Evolutionary conservation across 2,888 invertebrate genomes (phyloP).

Genomic region (Melieria crassipennis): DNA sequence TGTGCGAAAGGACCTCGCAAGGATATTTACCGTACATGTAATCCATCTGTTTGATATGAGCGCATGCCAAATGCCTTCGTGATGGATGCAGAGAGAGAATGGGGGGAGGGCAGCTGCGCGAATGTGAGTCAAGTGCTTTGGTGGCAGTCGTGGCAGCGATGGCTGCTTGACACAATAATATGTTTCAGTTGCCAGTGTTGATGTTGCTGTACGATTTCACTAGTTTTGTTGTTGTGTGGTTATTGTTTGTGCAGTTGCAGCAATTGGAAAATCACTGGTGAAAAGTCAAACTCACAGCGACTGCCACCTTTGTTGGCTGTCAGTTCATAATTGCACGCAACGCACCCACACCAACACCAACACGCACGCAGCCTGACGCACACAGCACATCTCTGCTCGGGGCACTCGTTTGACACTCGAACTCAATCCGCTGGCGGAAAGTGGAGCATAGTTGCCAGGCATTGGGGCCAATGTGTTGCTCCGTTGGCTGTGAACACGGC

Average conservation of each 20-base stretch:
- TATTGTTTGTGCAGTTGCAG: no score
- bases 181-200: neutral
- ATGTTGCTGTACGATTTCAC: neutral
- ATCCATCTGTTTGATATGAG: conserved; percentile 6
- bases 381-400: conserved; percentile 37
- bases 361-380: conserved; percentile 27
- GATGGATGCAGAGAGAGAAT: no score
- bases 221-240: neutral
- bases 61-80: neutral
- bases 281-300: conserved; percentile 14
- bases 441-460: neutral
- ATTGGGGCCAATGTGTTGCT: conserved; percentile 2
- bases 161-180: neutral
- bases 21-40: conserved; percentile 27
- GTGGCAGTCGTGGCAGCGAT: neutral
- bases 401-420: conserved; percentile 36
- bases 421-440: conserved; percentile 23
- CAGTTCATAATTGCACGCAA: no score
- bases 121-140: neutral
- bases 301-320: neutral
- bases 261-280: conserved; percentile 18
- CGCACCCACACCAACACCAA: conserved; percentile 29
- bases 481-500: neutral
- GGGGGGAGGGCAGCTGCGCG: neutral
- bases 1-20: conserved; percentile 23